phyloP scores from a whole-genome alignment of 2,888 invertebrate species.

The Dryobotodes eremita region DNA sequence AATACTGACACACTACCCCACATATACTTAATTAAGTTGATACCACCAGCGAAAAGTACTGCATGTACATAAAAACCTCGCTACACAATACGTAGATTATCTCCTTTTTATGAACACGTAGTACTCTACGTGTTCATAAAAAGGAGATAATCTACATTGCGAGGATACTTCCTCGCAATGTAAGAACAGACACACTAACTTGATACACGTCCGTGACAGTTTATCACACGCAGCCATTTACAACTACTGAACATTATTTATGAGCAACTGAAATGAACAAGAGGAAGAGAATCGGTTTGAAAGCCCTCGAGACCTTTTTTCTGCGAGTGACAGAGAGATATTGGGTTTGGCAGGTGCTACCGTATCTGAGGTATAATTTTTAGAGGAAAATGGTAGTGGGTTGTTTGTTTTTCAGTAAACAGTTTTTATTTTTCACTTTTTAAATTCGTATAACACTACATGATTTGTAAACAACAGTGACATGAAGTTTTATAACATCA shows the following conservation, averaged over 20 bases:
- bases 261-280: constrained; percentile 28
- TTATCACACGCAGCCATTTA: constrained; percentile 69
- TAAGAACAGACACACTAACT: constrained; percentile 63
- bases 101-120: constrained; percentile 77
- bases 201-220: constrained; percentile 68
- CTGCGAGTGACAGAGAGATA: not conserved
- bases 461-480: too few species aligned
- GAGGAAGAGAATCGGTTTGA: not conserved
- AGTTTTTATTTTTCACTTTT: too few species aligned
- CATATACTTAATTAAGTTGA: not conserved
- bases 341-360: not conserved
- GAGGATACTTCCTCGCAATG: constrained; percentile 64
- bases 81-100: constrained; percentile 63
- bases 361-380: not conserved
- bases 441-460: too few species aligned
- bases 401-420: too few species aligned
- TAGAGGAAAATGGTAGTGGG: not conserved
- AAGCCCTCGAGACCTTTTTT: not conserved
- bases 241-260: constrained; percentile 66
- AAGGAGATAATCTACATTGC: too few species aligned
- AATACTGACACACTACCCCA: not conserved
- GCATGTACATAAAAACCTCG: constrained; percentile 61
- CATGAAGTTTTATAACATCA: too few species aligned
- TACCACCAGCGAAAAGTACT: not conserved
- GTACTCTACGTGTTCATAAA: too few species aligned